Conservation (phyloP, 2,888 invertebrate genomes). For the Drosophila kokeensis region DNA sequence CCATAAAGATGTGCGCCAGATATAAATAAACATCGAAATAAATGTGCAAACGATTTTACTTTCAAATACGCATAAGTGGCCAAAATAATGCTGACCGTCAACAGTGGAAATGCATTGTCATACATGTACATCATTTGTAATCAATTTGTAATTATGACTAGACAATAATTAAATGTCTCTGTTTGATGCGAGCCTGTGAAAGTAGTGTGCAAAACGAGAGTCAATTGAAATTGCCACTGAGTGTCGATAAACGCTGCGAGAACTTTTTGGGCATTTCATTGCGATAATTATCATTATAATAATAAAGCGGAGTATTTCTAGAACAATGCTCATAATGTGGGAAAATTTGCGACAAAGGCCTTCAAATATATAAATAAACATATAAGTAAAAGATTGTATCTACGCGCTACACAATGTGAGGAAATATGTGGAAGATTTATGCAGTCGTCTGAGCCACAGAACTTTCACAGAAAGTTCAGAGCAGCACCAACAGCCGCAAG, state of each 20-base stretch:
- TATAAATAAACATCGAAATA: slow-evolving; percentile 39
- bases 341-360: slow-evolving; percentile 46
- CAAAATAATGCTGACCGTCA: slow-evolving; percentile 36
- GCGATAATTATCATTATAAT: slow-evolving; percentile 38
- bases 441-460: slow-evolving; percentile 58
- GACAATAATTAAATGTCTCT: slow-evolving; percentile 16
- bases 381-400: slow-evolving; percentile 52
- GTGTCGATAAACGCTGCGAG: slow-evolving; percentile 18
- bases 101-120: slow-evolving; percentile 21
- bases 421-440: slow-evolving; percentile 58
- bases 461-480: slow-evolving; percentile 76
- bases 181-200: slow-evolving; percentile 10
- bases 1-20: slow-evolving; percentile 42
- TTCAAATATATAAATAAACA: slow-evolving; percentile 51
- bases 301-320: slow-evolving; percentile 33
- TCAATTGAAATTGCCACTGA: slow-evolving; percentile 9
- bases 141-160: slow-evolving; percentile 39
- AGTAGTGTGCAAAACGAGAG: slow-evolving; percentile 10
- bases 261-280: slow-evolving; percentile 30
- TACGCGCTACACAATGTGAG: slow-evolving; percentile 42
- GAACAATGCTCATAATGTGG: slow-evolving; percentile 63
- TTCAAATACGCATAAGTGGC: slow-evolving; percentile 39
- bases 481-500: slow-evolving; percentile 22
- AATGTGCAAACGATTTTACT: slow-evolving; percentile 33
- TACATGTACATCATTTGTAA: slow-evolving; percentile 53